Conservation (phyloP, 2,888 invertebrate species). For the Odontocerum albicorne region DNA sequence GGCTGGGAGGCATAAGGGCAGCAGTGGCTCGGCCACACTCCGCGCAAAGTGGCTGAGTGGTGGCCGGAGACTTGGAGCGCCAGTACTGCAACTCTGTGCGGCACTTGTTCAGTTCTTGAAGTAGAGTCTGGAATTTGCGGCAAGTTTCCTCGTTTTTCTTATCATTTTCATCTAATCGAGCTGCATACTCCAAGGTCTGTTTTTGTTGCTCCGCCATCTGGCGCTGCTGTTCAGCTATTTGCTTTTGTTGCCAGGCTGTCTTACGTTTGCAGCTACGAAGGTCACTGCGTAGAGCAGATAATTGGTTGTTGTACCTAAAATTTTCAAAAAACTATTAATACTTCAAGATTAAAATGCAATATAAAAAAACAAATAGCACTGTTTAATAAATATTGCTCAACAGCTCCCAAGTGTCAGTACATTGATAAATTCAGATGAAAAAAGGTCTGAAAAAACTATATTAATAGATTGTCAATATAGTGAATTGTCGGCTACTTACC, state of each 20-base stretch:
- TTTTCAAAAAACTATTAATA: background rate
- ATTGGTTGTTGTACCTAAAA: constrained; percentile 75
- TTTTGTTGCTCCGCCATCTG: constrained; percentile 73
- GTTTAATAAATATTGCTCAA: background rate
- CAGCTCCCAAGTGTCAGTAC: too few relatives aligned
- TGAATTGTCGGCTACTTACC: too few relatives aligned
- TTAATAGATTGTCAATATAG: too few relatives aligned
- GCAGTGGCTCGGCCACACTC: constrained; percentile 62
- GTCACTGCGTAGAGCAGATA: constrained; percentile 77
- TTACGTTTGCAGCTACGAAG: constrained; percentile 79
- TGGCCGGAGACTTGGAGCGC: constrained; percentile 85
- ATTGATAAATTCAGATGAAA: too few relatives aligned
- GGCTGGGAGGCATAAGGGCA: constrained; percentile 18
- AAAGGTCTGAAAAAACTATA: too few relatives aligned
- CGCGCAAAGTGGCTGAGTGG: constrained; percentile 66
- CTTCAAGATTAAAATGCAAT: background rate
- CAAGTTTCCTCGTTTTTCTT: constrained; percentile 90
- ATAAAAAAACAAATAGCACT: too few relatives aligned
- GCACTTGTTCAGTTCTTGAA: constrained; percentile 88
- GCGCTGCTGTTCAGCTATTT: constrained; percentile 76
- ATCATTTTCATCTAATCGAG: constrained; percentile 85
- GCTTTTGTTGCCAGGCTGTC: constrained; percentile 83
- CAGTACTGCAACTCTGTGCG: constrained; percentile 90
- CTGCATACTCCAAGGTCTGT: constrained; percentile 77
- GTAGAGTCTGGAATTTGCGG: constrained; percentile 82